Evolutionary conservation across 2,888 invertebrate species (phyloP).

Genomic region (Eupithecia subumbrata): DNA sequence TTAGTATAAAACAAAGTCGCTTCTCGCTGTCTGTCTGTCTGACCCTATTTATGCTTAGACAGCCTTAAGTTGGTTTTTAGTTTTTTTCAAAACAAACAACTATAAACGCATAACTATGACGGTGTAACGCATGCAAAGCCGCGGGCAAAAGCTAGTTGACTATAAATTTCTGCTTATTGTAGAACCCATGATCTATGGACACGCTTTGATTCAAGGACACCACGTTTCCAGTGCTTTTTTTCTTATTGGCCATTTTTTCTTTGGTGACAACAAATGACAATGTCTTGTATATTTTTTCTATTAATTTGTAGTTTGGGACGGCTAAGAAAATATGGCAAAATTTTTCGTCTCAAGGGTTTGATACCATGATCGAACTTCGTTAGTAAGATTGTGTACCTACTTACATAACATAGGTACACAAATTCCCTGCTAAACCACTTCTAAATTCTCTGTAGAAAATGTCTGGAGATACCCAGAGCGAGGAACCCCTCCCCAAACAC

Average conservation of each 20-base stretch:
- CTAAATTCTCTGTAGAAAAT: slow-evolving; percentile 41
- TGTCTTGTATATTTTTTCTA: background rate
- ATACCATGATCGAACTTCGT: background rate
- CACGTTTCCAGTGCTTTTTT: background rate
- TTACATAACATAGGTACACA: background rate
- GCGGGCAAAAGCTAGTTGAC: no score
- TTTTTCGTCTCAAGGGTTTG: background rate
- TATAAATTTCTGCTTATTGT: no score
- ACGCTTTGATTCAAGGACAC: no score
- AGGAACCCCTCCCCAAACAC: slow-evolving; percentile 50
- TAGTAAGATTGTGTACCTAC: background rate
- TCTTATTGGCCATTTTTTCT: background rate
- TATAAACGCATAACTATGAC: no score
- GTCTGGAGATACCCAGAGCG: slow-evolving; percentile 50
- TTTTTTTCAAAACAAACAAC: no score
- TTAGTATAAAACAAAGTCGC: no score
- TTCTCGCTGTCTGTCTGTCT: no score
- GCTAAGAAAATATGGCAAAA: background rate
- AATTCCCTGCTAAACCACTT: background rate
- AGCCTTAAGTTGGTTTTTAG: no score
- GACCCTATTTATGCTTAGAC: no score
- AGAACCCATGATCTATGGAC: no score
- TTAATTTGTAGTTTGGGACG: background rate
- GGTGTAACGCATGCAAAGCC: no score
- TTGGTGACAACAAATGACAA: background rate